Percentiles rank a stretch among this genome's conserved stretches.
These are phyloP conservation scores for Hemitrygon akajei DNA, from an alignment of 2,797 vertebrate genomes.

Conservation along the genomic window DNA sequence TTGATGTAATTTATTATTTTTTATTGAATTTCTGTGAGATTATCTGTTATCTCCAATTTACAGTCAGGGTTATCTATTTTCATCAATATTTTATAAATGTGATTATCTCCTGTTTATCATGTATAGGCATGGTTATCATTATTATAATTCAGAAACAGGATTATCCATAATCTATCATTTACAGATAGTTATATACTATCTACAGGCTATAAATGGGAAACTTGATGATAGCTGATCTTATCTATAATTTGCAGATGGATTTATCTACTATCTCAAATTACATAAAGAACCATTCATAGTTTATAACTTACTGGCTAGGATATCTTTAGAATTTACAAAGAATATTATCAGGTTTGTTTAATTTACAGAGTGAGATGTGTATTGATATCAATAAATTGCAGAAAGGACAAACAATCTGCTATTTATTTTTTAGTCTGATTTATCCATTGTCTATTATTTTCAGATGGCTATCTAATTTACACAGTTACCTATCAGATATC, in stretches of 20 bases:
- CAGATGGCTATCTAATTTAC: neutral
- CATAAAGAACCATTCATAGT: neutral
- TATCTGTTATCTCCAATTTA: conserved; percentile 12
- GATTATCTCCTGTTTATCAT: neutral
- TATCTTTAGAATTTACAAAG: neutral
- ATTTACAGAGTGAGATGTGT: neutral
- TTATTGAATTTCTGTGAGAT: conserved; percentile 20
- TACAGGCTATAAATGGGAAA: neutral
- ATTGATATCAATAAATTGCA: neutral
- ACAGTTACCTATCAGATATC: neutral
- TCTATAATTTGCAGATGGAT: neutral
- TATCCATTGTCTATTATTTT: neutral
- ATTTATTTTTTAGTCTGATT: neutral
- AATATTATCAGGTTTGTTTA: neutral
- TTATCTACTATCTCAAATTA: conserved; percentile 24
- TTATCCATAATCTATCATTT: conserved; percentile 11
- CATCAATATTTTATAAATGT: neutral
- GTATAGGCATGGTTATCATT: too few species aligned
- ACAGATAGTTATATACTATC: conserved; percentile 12
- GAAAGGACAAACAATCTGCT: neutral
- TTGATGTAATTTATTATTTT: conserved; percentile 15
- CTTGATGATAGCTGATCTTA: conserved; percentile 9
- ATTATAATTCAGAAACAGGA: neutral
- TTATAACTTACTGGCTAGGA: neutral
- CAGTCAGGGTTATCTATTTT: conserved; percentile 10